A percentile compares a stretch with the other conserved stretches of the same genome.
These are phyloP conservation scores for Uromys caudimaculatus DNA, from an alignment of 2,797 vertebrate genomes.

Conservation along the genomic window DNA sequence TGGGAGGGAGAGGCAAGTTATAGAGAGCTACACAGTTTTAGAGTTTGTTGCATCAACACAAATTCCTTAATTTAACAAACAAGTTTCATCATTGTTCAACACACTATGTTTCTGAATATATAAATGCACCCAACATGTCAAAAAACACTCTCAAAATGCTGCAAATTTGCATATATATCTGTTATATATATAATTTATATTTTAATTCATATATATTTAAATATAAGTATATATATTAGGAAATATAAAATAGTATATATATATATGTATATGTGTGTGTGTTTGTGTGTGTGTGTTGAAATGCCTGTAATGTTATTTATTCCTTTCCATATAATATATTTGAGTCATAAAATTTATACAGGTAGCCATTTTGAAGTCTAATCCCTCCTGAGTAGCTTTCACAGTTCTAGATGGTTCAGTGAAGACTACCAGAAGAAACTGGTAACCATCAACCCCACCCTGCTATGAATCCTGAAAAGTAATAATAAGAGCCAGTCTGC, in stretches of 20 bases:
- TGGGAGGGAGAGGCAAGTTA: background rate
- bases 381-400: background rate
- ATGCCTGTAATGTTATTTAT: background rate
- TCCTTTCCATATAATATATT: background rate
- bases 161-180: background rate
- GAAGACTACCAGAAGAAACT: background rate
- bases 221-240: background rate
- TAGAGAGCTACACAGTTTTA: background rate
- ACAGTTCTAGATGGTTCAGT: background rate
- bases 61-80: slow-evolving; percentile 6
- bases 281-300: background rate
- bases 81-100: background rate
- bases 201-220: too few relatives aligned
- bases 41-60: background rate
- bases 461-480: background rate
- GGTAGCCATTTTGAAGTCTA: background rate
- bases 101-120: background rate
- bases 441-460: too few relatives aligned
- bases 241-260: background rate
- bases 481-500: background rate
- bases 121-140: background rate
- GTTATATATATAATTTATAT: too few relatives aligned
- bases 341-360: background rate
- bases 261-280: too few relatives aligned
- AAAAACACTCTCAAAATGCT: background rate